Base-by-base conservation (phyloP, 1,140 invertebrate genomes). In the Lepidostoma basale region DNA sequence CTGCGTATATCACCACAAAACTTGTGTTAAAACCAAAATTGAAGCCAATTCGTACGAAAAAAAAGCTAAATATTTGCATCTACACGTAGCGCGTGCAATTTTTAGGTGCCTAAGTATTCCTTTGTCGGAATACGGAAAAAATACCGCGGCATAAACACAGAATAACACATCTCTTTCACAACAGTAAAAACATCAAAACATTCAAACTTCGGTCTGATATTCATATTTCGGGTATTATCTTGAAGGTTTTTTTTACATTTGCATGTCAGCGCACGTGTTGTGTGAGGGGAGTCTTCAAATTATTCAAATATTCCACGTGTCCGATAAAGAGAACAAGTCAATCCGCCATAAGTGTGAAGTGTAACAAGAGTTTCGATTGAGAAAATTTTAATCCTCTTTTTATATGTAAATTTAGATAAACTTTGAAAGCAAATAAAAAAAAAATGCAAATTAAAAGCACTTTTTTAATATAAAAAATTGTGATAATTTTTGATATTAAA, bases 11-110 rank as follows among this genome's bases (percentile, higher is more conserved):
- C n/a, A n/a, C n/a, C n/a, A n/a, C n/a, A n/a, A n/a, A n/a, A n/a
- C n/a, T n/a, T n/a, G n/a, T n/a, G n/a, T n/a, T n/a, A n/a, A n/a
- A 22, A 9, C 45, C 10, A 4, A 22, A 22, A 49, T 49, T 49
- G 18, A 49, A 22, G 45, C 45, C 45, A 49, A 49, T 49, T 49
- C 22, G 45, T 49, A 49, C 25, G 45, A 49, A 49, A 49, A 49
- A 8, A 9, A n/a, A n/a, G 25, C 45, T 23, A 23, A 23, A 49
- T n/a, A 23, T 49, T 49, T 49, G 45, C 45, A 49, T 22, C 45
- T 8, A 18, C 25, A 23, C 18, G 14, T 18, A 6, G 23, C 22
- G 45, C 22, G 22, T 49, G 18, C 18, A 18, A 49, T 23, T 23
- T 49, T 23, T 10, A 49, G 14, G 18, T 9, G 4, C 45, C 45